These are phyloP conservation scores for Hyles euphorbiae DNA, from an alignment of 1,140 invertebrate species.

Conservation along the genomic window DNA sequence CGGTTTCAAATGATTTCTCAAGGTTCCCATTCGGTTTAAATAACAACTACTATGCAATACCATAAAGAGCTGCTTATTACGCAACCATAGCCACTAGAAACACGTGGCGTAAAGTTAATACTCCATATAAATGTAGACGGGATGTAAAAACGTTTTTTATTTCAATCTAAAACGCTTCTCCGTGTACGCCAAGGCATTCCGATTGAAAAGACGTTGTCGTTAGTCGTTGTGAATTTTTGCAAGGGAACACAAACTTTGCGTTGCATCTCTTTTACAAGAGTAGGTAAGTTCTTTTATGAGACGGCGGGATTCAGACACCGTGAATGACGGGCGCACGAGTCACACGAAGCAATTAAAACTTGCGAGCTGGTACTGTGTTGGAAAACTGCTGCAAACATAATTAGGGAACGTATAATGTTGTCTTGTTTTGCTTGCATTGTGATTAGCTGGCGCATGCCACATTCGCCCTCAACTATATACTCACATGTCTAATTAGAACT, in stretches of 20 bases:
- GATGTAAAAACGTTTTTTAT: conserved; percentile 1
- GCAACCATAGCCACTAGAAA: no score
- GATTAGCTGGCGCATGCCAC: conserved; percentile 1
- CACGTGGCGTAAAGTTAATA: no score
- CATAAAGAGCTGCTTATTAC: no score
- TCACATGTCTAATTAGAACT: no score
- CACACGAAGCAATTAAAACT: conserved; percentile 39
- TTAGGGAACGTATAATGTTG: conserved; percentile 17
- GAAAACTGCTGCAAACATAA: conserved; percentile 24
- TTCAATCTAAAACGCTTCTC: conserved; percentile 2
- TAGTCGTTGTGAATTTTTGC: conserved; percentile 20
- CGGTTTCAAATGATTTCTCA: no score
- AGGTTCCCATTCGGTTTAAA: no score
- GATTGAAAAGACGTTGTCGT: conserved; percentile 18
- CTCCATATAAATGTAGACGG: no score
- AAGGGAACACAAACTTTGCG: conserved; percentile 19
- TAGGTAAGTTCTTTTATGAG: conserved; percentile 36
- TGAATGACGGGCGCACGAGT: conserved; percentile 24
- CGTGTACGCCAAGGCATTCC: conserved; percentile 15
- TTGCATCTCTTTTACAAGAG: conserved; percentile 27
- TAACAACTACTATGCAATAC: no score
- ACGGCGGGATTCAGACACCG: conserved; percentile 17
- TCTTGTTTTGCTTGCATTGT: conserved; percentile 10
- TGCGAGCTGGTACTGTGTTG: conserved; percentile 15
- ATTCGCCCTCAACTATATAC: no score